phyloP scores from a whole-genome alignment of 53 echinoderm and acorn worm species.

The Temnopleurus reevesii region DNA sequence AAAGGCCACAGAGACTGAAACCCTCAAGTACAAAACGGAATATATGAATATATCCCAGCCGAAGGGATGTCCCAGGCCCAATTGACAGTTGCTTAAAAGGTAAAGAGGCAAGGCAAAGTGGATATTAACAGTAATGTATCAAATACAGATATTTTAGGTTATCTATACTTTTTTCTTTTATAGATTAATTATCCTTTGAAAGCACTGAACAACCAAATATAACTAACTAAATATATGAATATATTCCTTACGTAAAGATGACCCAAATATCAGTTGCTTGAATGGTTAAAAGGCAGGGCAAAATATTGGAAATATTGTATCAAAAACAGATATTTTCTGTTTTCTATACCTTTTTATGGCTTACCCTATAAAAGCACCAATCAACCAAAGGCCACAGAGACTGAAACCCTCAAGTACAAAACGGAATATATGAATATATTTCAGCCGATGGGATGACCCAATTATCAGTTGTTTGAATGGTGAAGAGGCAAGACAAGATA shows the following conservation, averaged over 20 bases:
- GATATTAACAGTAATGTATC: no score
- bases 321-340: background rate
- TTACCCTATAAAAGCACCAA: background rate
- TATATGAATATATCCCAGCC: constrained; percentile 25
- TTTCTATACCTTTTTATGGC: background rate
- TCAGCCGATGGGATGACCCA: constrained; percentile 3
- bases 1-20: background rate
- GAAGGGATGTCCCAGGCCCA: no score
- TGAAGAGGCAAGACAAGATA: constrained; percentile 1
- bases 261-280: no score
- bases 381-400: background rate
- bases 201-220: background rate
- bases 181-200: background rate
- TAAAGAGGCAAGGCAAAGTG: no score
- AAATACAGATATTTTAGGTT: no score
- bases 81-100: no score
- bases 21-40: background rate
- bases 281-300: no score
- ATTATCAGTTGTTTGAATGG: background rate
- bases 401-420: background rate
- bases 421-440: constrained; percentile 31
- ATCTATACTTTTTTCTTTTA: background rate
- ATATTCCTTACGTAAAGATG: background rate
- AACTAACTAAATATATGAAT: background rate
- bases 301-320: no score